Percentiles rank a stretch among this genome's conserved stretches.
Evolutionary conservation across 2,113 vertebrate species (phyloP).

Genomic region (Aegotheles bennettii): DNA sequence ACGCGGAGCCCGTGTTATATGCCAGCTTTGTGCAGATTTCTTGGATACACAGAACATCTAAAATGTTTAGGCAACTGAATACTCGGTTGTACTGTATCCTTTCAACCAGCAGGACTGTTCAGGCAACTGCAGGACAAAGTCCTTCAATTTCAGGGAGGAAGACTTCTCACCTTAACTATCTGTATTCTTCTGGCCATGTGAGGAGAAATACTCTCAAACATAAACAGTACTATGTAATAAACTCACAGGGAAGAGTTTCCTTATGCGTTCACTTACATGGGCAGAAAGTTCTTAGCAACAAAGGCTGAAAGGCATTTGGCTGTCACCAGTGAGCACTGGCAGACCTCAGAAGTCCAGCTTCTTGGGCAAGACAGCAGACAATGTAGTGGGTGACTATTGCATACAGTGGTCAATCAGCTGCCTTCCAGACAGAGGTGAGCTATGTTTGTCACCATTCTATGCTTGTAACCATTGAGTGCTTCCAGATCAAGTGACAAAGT

Average conservation of each 20-base stretch:
- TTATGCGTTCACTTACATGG: background rate
- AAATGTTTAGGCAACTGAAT: background rate
- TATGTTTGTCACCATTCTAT: background rate
- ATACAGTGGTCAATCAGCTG: background rate
- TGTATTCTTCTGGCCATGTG: background rate
- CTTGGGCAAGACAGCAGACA: background rate
- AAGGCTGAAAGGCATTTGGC: background rate
- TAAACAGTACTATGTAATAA: too few species aligned
- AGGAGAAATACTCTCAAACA: background rate
- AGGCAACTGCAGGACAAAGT: background rate
- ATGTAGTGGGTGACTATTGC: background rate
- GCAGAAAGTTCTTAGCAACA: background rate
- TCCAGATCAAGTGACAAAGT: background rate
- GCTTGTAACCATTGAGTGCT: background rate
- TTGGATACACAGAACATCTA: too few species aligned
- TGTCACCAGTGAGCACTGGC: background rate
- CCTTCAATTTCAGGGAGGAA: background rate
- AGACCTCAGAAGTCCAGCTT: background rate
- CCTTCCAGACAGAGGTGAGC: background rate
- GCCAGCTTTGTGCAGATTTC: background rate
- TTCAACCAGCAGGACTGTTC: background rate
- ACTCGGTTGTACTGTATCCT: background rate
- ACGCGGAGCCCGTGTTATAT: background rate
- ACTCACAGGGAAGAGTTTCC: background rate
- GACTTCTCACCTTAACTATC: background rate